These are phyloP conservation scores for Plectrocnemia conspersa DNA, from an alignment of 1,140 invertebrate genomes.

Conservation along the genomic window DNA sequence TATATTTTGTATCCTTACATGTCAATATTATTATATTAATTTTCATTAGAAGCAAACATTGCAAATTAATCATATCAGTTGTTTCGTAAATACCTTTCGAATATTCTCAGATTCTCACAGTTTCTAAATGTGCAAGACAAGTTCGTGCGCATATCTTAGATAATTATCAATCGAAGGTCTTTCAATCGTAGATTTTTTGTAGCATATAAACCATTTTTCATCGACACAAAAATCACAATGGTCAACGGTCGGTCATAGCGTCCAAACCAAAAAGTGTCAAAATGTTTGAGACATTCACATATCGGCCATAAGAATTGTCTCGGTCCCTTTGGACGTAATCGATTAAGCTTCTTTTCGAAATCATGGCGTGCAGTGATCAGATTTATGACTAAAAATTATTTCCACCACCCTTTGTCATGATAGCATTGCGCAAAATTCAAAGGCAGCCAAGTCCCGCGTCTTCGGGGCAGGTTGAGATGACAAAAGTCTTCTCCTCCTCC, in stretches of 20 bases:
- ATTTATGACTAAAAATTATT: constrained; percentile 29
- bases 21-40: too few species aligned
- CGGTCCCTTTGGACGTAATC: constrained; percentile 25
- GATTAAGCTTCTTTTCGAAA: constrained; percentile 31
- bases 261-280: constrained; percentile 33
- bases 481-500: constrained; percentile 16
- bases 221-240: too few species aligned
- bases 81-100: too few species aligned
- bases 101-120: too few species aligned
- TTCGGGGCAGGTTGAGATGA: constrained; percentile 17
- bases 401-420: constrained; percentile 10
- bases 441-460: constrained; percentile 20
- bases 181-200: too few species aligned
- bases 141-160: too few species aligned
- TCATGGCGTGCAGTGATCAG: constrained; percentile 17
- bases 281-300: constrained; percentile 34
- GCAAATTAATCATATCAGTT: too few species aligned
- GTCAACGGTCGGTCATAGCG: constrained; percentile 3
- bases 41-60: too few species aligned
- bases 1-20: too few species aligned
- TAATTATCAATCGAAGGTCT: too few species aligned
- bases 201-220: too few species aligned
- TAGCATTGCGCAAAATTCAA: constrained; percentile 31
- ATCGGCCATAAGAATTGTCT: constrained; percentile 25
- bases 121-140: too few species aligned